Evolutionary conservation across 2,888 invertebrate species (phyloP), one percentile per base, ranked within the genome.

Genomic region (Drosophila atripex): DNA sequence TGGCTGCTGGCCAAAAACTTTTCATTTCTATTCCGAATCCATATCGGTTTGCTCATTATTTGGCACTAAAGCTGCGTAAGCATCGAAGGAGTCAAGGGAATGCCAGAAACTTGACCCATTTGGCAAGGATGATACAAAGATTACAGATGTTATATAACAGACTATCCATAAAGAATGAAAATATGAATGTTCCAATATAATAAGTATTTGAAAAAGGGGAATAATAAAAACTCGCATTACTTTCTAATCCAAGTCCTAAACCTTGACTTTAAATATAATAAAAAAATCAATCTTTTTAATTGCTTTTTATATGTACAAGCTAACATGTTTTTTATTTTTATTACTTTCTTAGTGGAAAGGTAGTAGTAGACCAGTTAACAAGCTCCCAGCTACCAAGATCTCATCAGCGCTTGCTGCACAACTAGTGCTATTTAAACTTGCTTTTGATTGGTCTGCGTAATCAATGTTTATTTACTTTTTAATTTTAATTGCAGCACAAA

Each of bases 81-180:
- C 38, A 21, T 16, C 39, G 41, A 35, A 59, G 75, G 77, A 78
- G 78, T 70, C 78, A 79, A 79, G 82, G 43, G 38, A 12, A 39
- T 43, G 75, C 73, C 75, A 74, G 53, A 71, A 80, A 80, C 79
- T 87, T 82, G 83, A 89, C 76, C 80, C 66, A 80, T 72, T 88
- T 85, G 87, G 78, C 80, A 65, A 43, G 49, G 41, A 61, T 23
- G 5, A 28, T 64, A n/a, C 64, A 16, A n/a, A 47, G 38, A 43
- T 57, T 53, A 53, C 59, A 50, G 51, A 73, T 63, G 53, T 71
- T 68, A 71, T 61, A 56, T 65, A 61, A 61, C 18, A 5, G 11
- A 12, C 23, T 49, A 32, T 25, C 5, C n/a, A 14, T 38, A n/a
- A 38, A 38, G 8, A 8, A 14, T 38, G 7, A 8, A 14, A 38